Base-by-base conservation (phyloP, 2,888 invertebrate genomes). In the Drosophila suboccidentalis region DNA sequence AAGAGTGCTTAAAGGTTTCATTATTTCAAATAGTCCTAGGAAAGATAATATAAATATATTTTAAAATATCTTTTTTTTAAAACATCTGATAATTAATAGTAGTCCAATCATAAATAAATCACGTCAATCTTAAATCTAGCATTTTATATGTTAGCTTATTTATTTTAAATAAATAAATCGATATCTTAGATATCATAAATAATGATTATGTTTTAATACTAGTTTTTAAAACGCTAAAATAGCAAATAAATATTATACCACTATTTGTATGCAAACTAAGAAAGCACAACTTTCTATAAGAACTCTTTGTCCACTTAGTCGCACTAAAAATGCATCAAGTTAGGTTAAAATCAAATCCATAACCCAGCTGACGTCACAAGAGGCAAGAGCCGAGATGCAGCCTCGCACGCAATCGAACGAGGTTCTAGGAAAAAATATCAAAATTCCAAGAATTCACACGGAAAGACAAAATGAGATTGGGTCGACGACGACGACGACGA, bases 381-480 rank as follows among this genome's bases (percentile, higher is more conserved):
- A 9, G 32, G 15, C 8, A 17, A 41, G 15, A 44, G 29, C 22
- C 44, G 22, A 55, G 17, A 4, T 39, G 39, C 58, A 75, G 38
- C 57, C 55, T 51, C 46, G 49, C 70, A 75, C 62, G 64, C 44
- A 65, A 47, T 58, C 62, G 19, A 69, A 32, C 17, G 50, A 59
- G 84, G 81, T 92, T 92, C 92, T 90, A 90, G 90, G 91, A 91
- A 91, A 91, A 90, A 78, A 80, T 82, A 85, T 82, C 80, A 67
- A 90, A 91, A 91, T 92, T 92, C 91, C 87, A 80, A 80, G 92
- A 91, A 92, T 82, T 89, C 84, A 88, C 84, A 85, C 89, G 84
- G 74, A 58, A 85, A 83, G 69, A 86, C 87, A 83, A 90, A 88
- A 78, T 73, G 78, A 74, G 82, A 86, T 79, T 75, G 64, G 64